Conservation (phyloP, 2,113 vertebrate genomes). For the Dendropsophus ebraccatus region DNA sequence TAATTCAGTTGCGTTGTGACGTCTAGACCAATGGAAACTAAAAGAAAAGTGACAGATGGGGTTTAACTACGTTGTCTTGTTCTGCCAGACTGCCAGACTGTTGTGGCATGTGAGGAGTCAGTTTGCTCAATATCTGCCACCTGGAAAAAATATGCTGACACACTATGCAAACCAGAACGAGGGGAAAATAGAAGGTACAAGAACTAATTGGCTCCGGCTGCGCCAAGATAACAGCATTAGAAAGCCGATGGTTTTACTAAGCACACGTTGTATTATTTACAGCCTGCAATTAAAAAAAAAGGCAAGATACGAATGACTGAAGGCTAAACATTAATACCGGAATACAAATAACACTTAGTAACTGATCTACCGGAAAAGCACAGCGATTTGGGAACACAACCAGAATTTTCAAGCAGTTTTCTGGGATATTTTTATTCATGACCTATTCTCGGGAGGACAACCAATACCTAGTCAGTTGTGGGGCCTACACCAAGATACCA, state of each 20-base stretch:
- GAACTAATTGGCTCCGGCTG: slow-evolving; percentile 16
- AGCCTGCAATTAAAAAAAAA: background rate
- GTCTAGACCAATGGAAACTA: slow-evolving; percentile 23
- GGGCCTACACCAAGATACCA: too few relatives aligned
- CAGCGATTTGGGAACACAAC: too few relatives aligned
- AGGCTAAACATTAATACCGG: background rate
- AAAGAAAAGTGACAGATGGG: slow-evolving; percentile 38
- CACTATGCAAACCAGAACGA: background rate
- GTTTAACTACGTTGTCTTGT: slow-evolving; percentile 27
- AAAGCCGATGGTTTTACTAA: background rate
- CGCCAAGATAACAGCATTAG: slow-evolving; percentile 1
- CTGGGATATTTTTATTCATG: too few relatives aligned
- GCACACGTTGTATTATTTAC: background rate
- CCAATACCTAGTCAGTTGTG: too few relatives aligned
- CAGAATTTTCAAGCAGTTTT: too few relatives aligned
- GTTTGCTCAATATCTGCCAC: slow-evolving; percentile 41
- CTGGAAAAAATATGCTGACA: slow-evolving; percentile 47
- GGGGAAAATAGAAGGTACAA: background rate
- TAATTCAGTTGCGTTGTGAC: background rate
- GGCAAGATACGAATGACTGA: background rate
- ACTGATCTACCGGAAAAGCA: too few relatives aligned
- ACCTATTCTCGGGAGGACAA: too few relatives aligned
- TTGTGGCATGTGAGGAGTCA: slow-evolving; percentile 33
- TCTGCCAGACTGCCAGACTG: slow-evolving; percentile 50
- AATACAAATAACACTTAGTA: too few relatives aligned